These are phyloP conservation scores for Lobophora halterata DNA, from an alignment of 2,888 invertebrate species.

Conservation along the genomic window DNA sequence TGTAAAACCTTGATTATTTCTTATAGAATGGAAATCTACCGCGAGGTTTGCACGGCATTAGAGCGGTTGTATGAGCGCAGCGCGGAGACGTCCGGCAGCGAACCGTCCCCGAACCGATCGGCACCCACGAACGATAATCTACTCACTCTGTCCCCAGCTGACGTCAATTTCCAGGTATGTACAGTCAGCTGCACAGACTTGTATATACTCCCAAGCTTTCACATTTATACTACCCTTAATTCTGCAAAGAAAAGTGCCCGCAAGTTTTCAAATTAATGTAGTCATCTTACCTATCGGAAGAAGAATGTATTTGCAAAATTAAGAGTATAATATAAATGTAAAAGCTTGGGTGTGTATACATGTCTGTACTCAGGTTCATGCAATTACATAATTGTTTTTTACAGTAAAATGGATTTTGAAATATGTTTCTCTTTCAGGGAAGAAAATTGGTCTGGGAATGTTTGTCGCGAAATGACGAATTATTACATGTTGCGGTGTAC, in stretches of 20 bases:
- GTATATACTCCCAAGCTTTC: no score
- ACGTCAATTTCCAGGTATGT: slow-evolving; percentile 68
- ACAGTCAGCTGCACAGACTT: neutral
- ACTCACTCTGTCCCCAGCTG: slow-evolving; percentile 62
- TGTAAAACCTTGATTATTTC: slow-evolving; percentile 9
- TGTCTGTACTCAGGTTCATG: no score
- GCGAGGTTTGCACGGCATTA: slow-evolving; percentile 89
- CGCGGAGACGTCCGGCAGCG: slow-evolving; percentile 63
- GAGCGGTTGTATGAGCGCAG: slow-evolving; percentile 85
- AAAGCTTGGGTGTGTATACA: no score
- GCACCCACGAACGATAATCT: slow-evolving; percentile 48
- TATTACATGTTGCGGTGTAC: slow-evolving; percentile 94
- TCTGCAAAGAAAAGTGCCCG: no score
- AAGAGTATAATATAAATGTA: no score
- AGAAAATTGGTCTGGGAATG: slow-evolving; percentile 83
- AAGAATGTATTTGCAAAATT: no score
- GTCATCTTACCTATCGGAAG: no score
- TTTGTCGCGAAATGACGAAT: slow-evolving; percentile 88
- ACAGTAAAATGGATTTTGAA: no score
- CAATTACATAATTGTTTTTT: no score
- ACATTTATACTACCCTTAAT: no score
- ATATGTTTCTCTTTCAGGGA: slow-evolving; percentile 48
- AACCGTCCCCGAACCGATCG: slow-evolving; percentile 54
- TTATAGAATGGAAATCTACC: slow-evolving; percentile 92
- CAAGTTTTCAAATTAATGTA: no score